phyloP scores from a whole-genome alignment of 2,888 invertebrate species.

The Agrypnus murinus region DNA sequence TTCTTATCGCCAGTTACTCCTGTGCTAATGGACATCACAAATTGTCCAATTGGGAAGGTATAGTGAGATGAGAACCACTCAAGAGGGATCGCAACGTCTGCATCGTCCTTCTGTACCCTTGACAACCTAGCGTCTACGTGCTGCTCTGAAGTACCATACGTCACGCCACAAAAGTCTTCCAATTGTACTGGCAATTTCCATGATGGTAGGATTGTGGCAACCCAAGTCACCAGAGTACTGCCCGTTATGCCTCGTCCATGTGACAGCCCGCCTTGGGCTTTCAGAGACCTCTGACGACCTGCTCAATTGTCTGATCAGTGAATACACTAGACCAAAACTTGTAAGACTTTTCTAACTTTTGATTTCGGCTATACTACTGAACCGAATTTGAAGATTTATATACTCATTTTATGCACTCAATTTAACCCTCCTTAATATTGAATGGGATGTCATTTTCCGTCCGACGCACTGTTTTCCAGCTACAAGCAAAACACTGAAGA shows the following conservation, averaged over 20 bases:
- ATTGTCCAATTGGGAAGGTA: constrained; percentile 6
- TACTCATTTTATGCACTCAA: too few relatives aligned
- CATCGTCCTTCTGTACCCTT: too few relatives aligned
- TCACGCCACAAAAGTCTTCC: constrained; percentile 30
- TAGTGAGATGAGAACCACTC: constrained; percentile 11
- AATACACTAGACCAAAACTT: too few relatives aligned
- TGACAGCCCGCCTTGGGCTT: constrained; percentile 26
- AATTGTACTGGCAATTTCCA: constrained; percentile 7
- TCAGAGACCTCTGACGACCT: constrained; percentile 36
- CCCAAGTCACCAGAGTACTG: constrained; percentile 13
- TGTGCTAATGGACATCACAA: too few relatives aligned
- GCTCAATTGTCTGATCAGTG: too few relatives aligned
- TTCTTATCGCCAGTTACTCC: constrained; percentile 25
- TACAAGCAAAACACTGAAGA: too few relatives aligned
- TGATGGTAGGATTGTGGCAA: constrained; percentile 13
- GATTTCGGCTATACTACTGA: too few relatives aligned
- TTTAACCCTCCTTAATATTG: too few relatives aligned
- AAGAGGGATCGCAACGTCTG: constrained; percentile 5
- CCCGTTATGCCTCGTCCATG: constrained; percentile 28
- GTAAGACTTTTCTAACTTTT: too few relatives aligned
- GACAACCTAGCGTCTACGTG: constrained; percentile 17
- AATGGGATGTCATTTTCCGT: too few relatives aligned
- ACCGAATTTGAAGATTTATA: too few relatives aligned
- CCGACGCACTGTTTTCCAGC: too few relatives aligned
- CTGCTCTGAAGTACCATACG: constrained; percentile 25